These are phyloP conservation scores for Eupithecia centaureata DNA, from an alignment of 2,888 invertebrate genomes.

Conservation along the genomic window DNA sequence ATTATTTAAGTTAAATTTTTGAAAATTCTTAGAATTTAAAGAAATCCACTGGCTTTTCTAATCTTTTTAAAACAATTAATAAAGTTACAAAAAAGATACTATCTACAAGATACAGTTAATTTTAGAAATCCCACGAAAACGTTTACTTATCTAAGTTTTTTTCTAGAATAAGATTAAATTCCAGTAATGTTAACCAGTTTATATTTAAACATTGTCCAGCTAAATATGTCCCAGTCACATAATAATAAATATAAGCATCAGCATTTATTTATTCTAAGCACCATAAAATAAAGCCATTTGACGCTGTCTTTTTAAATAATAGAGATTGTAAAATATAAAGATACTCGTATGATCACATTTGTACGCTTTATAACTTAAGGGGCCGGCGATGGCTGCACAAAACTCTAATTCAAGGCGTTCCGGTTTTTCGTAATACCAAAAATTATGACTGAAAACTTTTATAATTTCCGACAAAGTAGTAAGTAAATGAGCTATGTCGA, in stretches of 20 bases:
- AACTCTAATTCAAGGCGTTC: too few relatives aligned
- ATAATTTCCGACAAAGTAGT: too few relatives aligned
- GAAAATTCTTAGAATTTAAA: neutral
- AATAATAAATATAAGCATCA: neutral
- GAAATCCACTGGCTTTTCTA: neutral
- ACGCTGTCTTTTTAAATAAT: neutral
- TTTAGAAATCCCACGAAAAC: neutral
- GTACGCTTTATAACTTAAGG: neutral
- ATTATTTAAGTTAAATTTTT: neutral
- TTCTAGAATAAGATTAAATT: neutral
- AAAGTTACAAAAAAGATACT: neutral
- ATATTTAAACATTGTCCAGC: neutral
- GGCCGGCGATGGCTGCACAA: too few relatives aligned
- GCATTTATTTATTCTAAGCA: neutral
- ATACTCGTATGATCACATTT: too few relatives aligned
- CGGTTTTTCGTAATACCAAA: too few relatives aligned
- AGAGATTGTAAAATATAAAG: too few relatives aligned
- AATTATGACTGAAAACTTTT: too few relatives aligned
- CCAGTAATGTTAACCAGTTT: neutral
- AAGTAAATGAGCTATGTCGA: too few relatives aligned
- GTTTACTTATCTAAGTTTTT: too few relatives aligned
- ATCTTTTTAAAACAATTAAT: neutral
- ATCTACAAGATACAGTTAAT: neutral
- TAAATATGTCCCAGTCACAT: neutral
- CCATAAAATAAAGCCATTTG: neutral